These are phyloP conservation scores for Drepanosiphum platanoidis DNA, from an alignment of 2,888 invertebrate species.

Conservation along the genomic window DNA sequence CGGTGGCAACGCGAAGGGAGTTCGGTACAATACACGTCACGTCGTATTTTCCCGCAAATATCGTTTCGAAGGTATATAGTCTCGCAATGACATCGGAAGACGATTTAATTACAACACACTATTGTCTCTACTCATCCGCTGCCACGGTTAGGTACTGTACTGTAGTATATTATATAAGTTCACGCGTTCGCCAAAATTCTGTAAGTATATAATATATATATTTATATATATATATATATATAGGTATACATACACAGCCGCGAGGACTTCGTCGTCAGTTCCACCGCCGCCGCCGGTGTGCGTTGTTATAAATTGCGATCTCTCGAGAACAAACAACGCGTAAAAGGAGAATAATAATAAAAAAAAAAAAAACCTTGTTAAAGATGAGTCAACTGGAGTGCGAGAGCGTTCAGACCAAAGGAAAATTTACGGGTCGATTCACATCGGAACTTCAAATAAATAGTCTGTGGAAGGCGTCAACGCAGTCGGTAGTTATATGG, in stretches of 20 bases:
- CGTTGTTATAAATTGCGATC: constrained; percentile 9
- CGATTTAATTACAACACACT: constrained; percentile 1
- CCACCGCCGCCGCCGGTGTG: background rate
- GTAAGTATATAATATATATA: background rate
- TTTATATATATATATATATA: background rate
- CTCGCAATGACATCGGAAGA: background rate
- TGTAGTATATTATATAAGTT: background rate
- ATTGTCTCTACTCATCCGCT: background rate
- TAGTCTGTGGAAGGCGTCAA: background rate
- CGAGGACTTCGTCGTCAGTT: background rate
- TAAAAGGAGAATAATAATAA: background rate
- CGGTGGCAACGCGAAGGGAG: background rate
- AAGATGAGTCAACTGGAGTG: background rate
- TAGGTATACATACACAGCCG: background rate
- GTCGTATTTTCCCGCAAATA: background rate
- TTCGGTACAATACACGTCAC: background rate
- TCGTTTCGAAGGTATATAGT: background rate
- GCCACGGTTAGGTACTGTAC: background rate
- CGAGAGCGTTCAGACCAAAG: background rate
- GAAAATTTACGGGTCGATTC: constrained; percentile 3
- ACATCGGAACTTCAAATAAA: background rate
- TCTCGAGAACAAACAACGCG: background rate
- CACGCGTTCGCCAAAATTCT: background rate
- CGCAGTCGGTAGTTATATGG: background rate
- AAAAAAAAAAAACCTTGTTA: background rate